Conservation (phyloP, 2,888 invertebrate genomes). For the Celastrina argiolus region DNA sequence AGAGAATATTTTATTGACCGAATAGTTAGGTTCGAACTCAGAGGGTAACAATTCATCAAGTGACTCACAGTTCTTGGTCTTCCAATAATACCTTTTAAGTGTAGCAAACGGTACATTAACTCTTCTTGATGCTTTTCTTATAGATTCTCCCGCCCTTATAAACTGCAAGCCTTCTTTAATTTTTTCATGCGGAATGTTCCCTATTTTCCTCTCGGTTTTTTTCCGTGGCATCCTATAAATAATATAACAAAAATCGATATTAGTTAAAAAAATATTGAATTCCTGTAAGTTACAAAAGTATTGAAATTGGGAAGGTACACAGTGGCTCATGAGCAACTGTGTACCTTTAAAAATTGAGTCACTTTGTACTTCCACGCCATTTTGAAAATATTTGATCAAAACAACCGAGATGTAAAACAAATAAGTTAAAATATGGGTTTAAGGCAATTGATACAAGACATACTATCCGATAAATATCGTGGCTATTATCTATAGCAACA, state of each 20-base stretch:
- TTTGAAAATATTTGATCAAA: too few relatives aligned
- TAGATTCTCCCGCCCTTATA: not conserved
- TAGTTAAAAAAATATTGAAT: too few relatives aligned
- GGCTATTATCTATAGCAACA: too few relatives aligned
- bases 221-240: not conserved
- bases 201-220: not conserved
- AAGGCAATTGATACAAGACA: too few relatives aligned
- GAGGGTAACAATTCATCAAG: not conserved
- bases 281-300: too few relatives aligned
- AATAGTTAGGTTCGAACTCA: not conserved
- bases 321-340: too few relatives aligned
- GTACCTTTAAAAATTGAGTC: too few relatives aligned
- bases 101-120: not conserved
- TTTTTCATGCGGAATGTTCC: not conserved
- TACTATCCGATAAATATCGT: too few relatives aligned
- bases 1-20: conserved; percentile 1
- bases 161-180: not conserved
- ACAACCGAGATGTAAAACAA: too few relatives aligned
- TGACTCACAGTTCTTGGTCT: not conserved
- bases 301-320: not conserved
- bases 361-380: too few relatives aligned
- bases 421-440: too few relatives aligned
- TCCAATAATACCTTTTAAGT: not conserved
- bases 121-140: not conserved
- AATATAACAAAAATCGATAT: not conserved